Base-by-base conservation (phyloP, 2,797 vertebrate species). In the Danio choprae region DNA sequence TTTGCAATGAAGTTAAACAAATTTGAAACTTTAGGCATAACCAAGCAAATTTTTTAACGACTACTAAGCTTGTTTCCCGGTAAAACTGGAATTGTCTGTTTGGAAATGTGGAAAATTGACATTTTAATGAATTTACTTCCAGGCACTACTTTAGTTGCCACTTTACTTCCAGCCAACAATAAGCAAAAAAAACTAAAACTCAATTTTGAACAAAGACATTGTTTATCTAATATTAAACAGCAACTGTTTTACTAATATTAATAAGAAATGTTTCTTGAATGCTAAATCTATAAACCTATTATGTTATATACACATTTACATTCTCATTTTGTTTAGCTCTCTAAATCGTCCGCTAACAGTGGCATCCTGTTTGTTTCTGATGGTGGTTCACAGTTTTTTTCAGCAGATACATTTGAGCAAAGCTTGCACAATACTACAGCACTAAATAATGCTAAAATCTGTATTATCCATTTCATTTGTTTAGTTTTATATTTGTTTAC, bases 1-100 rank as follows among this genome's bases (percentile, higher is more conserved):
- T 69, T 18, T 40, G 29, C 16, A 18, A 40, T 69, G 48, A 53
- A 18, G 16, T 69, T 69, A 53, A 69, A 51, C 65, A 38, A 51
- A 40, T 18, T 53, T 69, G 29, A n/a, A 69, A 40, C 64, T 15
- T 29, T 10, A n/a, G 20, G 29, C 48, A 18, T 40, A 69, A 69
- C 46, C 12, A 40, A n/a, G 48, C 16, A 18, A 12, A 1, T n/a
- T 12, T 51, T n/a, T 18, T 4, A 6, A 51, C 69, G 9, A 53
- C 15, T 18, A 51, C 15, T 12, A 38, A 7, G 16, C 29, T 18
- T 38, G 51, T 51, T 69, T 69, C 67, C 29, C 16, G 5, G 29
- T 0, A 69, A 0, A 69, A 69, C n/a, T 69, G 3, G 2, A 38
- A 51, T 51, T 29, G 18, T 69, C 38, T 16, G 4, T 18, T 69